Percentiles rank a stretch among this genome's conserved stretches.
phyloP scores from a whole-genome alignment of 2,888 invertebrate genomes.

The Fragum whitleyi region DNA sequence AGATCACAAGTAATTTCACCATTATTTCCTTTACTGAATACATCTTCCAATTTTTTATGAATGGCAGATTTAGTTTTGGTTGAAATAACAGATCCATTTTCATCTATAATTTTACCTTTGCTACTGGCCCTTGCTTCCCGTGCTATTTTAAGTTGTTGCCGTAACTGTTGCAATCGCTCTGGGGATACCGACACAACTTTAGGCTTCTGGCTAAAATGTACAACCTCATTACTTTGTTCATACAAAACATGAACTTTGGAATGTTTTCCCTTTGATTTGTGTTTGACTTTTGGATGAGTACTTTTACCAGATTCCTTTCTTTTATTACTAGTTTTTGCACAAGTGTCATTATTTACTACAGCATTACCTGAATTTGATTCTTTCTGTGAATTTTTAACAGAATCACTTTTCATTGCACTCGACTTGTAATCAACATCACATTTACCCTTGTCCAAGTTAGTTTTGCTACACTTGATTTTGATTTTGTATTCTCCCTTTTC shows the following conservation, averaged over 20 bases:
- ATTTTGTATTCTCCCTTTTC: constrained; percentile 7
- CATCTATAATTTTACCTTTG: not conserved
- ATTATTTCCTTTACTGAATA: not conserved
- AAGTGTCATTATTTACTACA: not conserved
- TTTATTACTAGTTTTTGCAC: not conserved
- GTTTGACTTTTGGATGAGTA: not conserved
- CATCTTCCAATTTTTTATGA: not conserved
- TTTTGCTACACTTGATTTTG: constrained; percentile 1
- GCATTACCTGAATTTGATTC: not conserved
- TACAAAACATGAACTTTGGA: not conserved
- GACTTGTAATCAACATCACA: not conserved
- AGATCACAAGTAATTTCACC: not conserved
- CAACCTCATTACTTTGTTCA: not conserved
- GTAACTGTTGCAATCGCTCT: not conserved
- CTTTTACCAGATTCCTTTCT: not conserved
- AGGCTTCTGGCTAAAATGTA: not conserved
- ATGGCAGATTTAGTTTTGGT: not conserved
- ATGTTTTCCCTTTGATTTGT: not conserved
- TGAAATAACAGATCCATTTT: no score
- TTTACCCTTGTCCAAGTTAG: not conserved
- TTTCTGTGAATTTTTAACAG: not conserved
- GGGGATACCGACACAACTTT: not conserved
- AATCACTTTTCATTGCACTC: not conserved
- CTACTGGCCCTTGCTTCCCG: not conserved
- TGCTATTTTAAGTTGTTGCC: not conserved